Conservation (phyloP, 2,888 invertebrate species). For the Drosophila parthenogenetica region DNA sequence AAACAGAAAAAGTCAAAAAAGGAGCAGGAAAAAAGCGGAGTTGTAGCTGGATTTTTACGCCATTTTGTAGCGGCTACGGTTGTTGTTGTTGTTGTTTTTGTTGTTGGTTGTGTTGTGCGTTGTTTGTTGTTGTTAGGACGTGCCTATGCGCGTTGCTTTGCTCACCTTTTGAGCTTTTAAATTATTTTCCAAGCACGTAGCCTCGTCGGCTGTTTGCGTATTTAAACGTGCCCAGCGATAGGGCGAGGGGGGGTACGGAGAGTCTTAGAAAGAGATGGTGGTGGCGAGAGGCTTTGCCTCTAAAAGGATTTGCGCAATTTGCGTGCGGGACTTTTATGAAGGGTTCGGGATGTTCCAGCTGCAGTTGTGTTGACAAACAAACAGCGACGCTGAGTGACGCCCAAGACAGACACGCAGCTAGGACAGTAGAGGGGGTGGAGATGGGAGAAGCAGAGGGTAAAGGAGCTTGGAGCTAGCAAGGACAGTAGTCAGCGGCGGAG, state of each 20-base stretch:
- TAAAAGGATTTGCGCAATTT: slow-evolving; percentile 83
- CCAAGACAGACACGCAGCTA: slow-evolving; percentile 67
- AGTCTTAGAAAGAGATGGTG: slow-evolving; percentile 13
- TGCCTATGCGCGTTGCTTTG: slow-evolving; percentile 77
- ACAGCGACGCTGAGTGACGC: slow-evolving; percentile 75
- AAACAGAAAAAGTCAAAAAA: slow-evolving; percentile 19
- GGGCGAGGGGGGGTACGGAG: slow-evolving; percentile 1
- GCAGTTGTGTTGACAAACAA: slow-evolving; percentile 75
- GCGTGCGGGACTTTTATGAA: slow-evolving; percentile 56
- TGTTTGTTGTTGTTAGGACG: slow-evolving; percentile 64
- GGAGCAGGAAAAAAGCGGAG: slow-evolving; percentile 11
- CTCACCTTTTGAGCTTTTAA: slow-evolving; percentile 83
- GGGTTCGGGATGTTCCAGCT: slow-evolving; percentile 48
- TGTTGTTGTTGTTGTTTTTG: slow-evolving; percentile 24
- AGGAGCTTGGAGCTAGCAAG: slow-evolving; percentile 25
- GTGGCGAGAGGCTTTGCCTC: slow-evolving; percentile 60
- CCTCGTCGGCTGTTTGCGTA: slow-evolving; percentile 77
- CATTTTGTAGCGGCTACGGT: slow-evolving; percentile 62
- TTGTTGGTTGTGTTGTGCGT: slow-evolving; percentile 31
- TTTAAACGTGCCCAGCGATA: slow-evolving; percentile 68
- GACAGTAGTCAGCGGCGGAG: slow-evolving; percentile 50
- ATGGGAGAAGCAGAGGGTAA: background rate
- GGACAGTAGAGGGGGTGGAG: slow-evolving; percentile 19
- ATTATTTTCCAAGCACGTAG: slow-evolving; percentile 82
- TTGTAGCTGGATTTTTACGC: slow-evolving; percentile 58